phyloP scores from a whole-genome alignment of 2,113 vertebrate genomes.

The Nesogale talazaci region DNA sequence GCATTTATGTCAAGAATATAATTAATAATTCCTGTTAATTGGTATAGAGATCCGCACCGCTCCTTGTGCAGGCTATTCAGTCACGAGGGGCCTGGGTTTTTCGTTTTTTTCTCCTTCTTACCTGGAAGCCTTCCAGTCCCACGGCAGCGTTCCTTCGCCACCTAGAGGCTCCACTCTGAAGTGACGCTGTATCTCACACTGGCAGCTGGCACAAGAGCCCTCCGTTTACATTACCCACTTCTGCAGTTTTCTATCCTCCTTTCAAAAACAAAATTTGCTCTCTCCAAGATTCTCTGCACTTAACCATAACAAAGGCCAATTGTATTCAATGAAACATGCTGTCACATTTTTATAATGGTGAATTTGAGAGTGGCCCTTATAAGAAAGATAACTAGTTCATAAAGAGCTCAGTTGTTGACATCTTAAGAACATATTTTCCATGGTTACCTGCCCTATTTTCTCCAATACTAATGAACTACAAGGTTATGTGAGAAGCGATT shows the following conservation, averaged over 20 bases:
- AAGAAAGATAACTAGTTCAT: not conserved
- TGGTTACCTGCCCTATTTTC: not conserved
- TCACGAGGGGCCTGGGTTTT: accelerated
- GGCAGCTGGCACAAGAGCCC: accelerated
- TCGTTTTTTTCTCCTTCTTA: accelerated
- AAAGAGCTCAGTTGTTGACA: not conserved
- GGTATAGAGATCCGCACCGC: accelerated
- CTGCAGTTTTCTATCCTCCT: not conserved
- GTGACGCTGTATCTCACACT: accelerated
- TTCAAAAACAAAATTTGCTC: not conserved
- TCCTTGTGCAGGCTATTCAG: accelerated
- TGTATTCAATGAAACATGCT: slow-evolving; percentile 42
- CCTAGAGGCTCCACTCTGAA: slow-evolving; percentile 39
- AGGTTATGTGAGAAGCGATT: not conserved
- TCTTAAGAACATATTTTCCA: not conserved
- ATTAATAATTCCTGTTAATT: not conserved
- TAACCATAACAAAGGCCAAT: not conserved
- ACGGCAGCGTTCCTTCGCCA: slow-evolving; percentile 27
- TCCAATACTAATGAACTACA: not conserved
- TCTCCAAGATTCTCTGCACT: not conserved
- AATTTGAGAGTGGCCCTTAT: slow-evolving; percentile 4
- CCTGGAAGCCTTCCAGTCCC: accelerated
- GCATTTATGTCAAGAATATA: not conserved
- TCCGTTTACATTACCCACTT: not conserved
- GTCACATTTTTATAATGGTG: slow-evolving; percentile 8